Conservation (phyloP, 1,140 invertebrate species). For the Cotesia vestalis region DNA sequence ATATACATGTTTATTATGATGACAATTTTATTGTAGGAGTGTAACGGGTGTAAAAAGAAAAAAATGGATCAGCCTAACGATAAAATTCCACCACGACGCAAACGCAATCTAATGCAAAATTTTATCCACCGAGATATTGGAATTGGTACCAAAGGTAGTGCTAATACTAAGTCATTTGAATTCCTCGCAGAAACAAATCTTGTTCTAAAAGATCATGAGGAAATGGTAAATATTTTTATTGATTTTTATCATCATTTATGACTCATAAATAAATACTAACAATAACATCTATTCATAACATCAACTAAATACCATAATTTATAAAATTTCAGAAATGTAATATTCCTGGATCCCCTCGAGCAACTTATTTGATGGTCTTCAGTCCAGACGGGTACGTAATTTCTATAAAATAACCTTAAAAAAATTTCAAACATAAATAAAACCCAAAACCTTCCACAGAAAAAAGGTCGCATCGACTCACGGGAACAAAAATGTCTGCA, state of each 20-base stretch:
- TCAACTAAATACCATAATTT: no score
- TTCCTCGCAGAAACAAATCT: constrained; percentile 67
- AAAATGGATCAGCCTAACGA: constrained; percentile 16
- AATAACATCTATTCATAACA: no score
- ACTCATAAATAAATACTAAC: constrained; percentile 43
- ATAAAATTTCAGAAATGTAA: constrained; percentile 66
- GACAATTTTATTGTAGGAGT: background rate
- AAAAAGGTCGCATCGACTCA: constrained; percentile 88
- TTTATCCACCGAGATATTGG: constrained; percentile 59
- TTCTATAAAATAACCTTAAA: constrained; percentile 22
- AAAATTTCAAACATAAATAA: no score
- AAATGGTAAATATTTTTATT: constrained; percentile 59
- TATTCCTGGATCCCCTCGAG: constrained; percentile 77
- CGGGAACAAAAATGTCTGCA: constrained; percentile 91
- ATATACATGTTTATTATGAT: background rate
- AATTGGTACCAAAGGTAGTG: constrained; percentile 48
- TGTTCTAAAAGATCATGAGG: constrained; percentile 64
- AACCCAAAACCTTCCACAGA: no score
- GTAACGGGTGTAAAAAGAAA: constrained; percentile 3
- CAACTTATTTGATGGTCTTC: constrained; percentile 86
- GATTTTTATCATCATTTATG: background rate
- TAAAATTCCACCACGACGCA: constrained; percentile 5
- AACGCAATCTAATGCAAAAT: constrained; percentile 53
- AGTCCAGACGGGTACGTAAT: constrained; percentile 78
- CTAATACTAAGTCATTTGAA: constrained; percentile 59